Conservation (phyloP, 2,888 invertebrate genomes). For the Cryptus armator region DNA sequence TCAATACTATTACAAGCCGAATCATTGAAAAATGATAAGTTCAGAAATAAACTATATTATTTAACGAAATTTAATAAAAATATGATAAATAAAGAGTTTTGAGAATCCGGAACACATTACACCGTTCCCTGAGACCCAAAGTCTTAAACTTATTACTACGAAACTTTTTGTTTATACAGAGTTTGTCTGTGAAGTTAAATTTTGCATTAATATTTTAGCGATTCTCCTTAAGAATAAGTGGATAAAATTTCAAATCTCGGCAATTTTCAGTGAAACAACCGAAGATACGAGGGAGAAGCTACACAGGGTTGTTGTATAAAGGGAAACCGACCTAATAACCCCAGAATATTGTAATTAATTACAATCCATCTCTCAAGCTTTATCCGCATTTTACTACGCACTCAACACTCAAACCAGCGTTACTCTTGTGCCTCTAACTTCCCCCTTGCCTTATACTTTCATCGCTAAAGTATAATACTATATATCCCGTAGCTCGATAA, state of each 20-base stretch:
- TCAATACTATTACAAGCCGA: no score
- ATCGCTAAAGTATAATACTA: constrained; percentile 19
- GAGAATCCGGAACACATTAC: no score
- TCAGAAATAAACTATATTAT: no score
- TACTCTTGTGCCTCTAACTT: background rate
- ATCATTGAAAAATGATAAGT: no score
- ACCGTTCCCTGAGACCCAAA: no score
- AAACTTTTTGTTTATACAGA: background rate
- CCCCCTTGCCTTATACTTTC: constrained; percentile 26
- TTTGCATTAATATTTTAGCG: background rate
- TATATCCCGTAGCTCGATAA: constrained; percentile 50
- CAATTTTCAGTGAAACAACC: background rate
- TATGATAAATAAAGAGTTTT: no score
- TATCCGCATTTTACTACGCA: constrained; percentile 63
- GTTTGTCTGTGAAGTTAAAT: background rate
- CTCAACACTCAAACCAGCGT: constrained; percentile 53
- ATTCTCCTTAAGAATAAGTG: constrained; percentile 12
- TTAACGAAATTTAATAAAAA: no score
- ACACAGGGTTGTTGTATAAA: constrained; percentile 1
- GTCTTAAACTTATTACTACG: background rate
- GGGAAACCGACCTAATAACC: constrained; percentile 51
- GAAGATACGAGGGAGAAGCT: background rate
- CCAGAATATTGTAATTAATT: constrained; percentile 65
- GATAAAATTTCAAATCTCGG: background rate
- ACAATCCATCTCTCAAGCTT: constrained; percentile 62